Evolutionary conservation across 1,140 invertebrate species (phyloP), one percentile per base, ranked within the genome.

Genomic region (Solenopsis invicta): DNA sequence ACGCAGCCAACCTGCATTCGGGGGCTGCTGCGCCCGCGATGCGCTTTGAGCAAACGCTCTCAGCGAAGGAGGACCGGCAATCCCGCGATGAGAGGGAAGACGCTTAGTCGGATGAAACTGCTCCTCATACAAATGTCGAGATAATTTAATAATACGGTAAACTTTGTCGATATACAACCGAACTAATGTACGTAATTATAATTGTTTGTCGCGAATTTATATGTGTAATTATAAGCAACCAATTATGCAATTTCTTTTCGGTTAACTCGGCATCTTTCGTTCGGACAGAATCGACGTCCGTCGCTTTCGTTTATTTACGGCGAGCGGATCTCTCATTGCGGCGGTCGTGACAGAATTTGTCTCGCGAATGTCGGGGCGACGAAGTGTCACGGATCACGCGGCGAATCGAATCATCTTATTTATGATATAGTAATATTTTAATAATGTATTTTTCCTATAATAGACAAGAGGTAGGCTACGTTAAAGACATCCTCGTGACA

Each of bases 401-500:
- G 41, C 34, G 18, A n/a, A 37, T 50, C 41, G n/a, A 64, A n/a
- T 56, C 21, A 18, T 66, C 24, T 13, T 16, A 37, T 24, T 67
- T 69, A 45, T 37, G 24, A 72, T 56, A 48, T 72, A 34, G 18
- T 13, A 72, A 82, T 82, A 72, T 80, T 72, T 74, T 82, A n/a
- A 21, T 29, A 59, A 34, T 82, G 18, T 72, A 21, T 82, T 61
- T 61, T 84, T 37, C 41, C n/a, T 74, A 10, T 50, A 59, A 61
- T 21, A 9, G 29, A 61, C 41, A 13, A 37, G n/a, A 37, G 29
- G 29, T 13, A 41, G 29, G n/a, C 34, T 69, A 41, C n/a, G 24
- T 75, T 74, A 75, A 75, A 84, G 13, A 61, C 12, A 61, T 61
- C 10, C 69, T 74, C 54, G 85, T 88, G 85, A 88, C 89, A 87